phyloP scores from a whole-genome alignment of 92 coral and sea anemone species.

The Pocillopora meandrina region DNA sequence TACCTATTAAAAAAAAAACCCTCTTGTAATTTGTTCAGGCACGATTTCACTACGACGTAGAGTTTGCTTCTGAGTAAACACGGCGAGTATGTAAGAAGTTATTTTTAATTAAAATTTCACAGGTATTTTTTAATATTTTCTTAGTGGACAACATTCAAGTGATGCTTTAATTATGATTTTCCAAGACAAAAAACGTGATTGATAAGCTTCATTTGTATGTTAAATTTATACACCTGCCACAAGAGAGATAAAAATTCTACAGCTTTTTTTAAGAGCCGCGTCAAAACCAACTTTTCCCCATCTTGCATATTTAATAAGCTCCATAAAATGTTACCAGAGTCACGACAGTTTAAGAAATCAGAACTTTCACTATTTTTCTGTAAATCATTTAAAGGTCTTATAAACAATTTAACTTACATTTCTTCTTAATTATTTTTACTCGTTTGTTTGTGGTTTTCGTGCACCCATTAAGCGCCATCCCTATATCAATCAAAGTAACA shows the following conservation, averaged over 20 bases:
- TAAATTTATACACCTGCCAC: conserved; percentile 20
- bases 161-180: neutral
- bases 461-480: conserved; percentile 11
- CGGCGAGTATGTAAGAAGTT: neutral
- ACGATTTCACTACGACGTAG: neutral
- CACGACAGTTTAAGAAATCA: conserved; percentile 1
- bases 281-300: neutral
- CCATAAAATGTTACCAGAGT: neutral
- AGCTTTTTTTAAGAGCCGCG: neutral
- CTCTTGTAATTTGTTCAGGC: neutral
- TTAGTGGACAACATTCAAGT: neutral
- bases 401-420: conserved; percentile 6
- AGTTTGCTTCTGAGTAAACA: neutral
- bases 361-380: neutral
- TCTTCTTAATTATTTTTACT: conserved; percentile 13
- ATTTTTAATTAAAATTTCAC: conserved; percentile 7
- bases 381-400: neutral
- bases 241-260: neutral
- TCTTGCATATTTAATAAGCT: conserved; percentile 12
- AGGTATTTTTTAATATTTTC: neutral
- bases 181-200: neutral
- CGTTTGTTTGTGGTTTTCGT: neutral
- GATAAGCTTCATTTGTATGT: conserved; percentile 23
- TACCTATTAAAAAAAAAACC: neutral
- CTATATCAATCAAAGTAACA: conserved; percentile 17